Evolutionary conservation across 2,113 vertebrate genomes (phyloP).

Genomic region (Triplophysa dalaica): DNA sequence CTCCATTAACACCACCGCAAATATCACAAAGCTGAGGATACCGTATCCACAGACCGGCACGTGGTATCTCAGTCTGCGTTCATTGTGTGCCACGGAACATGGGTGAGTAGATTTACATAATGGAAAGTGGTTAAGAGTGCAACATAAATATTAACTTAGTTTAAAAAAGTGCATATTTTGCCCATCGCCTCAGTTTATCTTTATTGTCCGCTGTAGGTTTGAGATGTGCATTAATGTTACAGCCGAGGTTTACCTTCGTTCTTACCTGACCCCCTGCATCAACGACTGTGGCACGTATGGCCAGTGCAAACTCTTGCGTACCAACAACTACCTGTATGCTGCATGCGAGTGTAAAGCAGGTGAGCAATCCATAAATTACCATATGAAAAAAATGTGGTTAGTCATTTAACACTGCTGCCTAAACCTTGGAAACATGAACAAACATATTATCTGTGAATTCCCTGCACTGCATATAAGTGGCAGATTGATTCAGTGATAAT

Average conservation of each 20-base stretch:
- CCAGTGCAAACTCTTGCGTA: slow-evolving; percentile 96
- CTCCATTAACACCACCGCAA: slow-evolving; percentile 80
- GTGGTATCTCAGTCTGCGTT: slow-evolving; percentile 94
- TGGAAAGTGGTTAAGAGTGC: neutral
- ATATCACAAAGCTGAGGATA: slow-evolving; percentile 86
- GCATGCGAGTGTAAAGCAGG: slow-evolving; percentile 99
- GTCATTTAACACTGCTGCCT: too few species aligned
- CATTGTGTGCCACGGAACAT: slow-evolving; percentile 80
- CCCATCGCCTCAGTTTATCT: too few species aligned
- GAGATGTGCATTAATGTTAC: slow-evolving; percentile 84
- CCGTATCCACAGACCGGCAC: slow-evolving; percentile 95
- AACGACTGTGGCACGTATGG: slow-evolving; percentile 94
- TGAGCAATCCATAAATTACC: slow-evolving; percentile 60
- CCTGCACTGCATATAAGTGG: too few species aligned
- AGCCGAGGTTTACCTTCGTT: slow-evolving; percentile 87
- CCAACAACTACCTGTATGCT: slow-evolving; percentile 95
- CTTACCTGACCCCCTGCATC: slow-evolving; percentile 94
- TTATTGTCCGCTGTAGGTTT: slow-evolving; percentile 71
- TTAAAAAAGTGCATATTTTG: too few species aligned
- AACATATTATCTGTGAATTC: neutral
- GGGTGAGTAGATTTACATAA: slow-evolving; percentile 75
- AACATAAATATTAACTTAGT: too few species aligned
- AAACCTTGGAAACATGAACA: neutral
- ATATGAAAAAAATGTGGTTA: neutral
- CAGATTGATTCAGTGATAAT: neutral